phyloP scores from a whole-genome alignment of 1,140 invertebrate species.

The Agrypnia vestita region DNA sequence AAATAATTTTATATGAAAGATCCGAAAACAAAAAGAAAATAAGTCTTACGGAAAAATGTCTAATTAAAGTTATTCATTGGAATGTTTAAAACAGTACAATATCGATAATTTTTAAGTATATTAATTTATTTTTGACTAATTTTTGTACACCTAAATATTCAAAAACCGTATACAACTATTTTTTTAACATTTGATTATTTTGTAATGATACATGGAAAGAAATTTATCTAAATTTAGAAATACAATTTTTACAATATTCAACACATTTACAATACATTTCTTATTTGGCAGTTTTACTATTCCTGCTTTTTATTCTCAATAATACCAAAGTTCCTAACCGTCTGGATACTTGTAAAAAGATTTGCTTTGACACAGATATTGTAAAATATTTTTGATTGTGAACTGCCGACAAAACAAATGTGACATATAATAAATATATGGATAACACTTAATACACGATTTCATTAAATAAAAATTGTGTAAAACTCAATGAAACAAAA shows the following conservation, averaged over 20 bases:
- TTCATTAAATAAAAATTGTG: too few relatives aligned
- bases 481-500: too few relatives aligned
- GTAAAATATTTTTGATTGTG: too few relatives aligned
- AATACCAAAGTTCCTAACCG: constrained; percentile 43
- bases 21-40: constrained; percentile 15
- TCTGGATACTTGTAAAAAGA: constrained; percentile 29
- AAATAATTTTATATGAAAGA: too few relatives aligned
- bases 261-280: constrained; percentile 54
- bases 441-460: too few relatives aligned
- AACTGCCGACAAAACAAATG: too few relatives aligned
- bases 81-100: constrained; percentile 33
- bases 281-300: constrained; percentile 33
- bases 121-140: constrained; percentile 41
- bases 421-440: too few relatives aligned
- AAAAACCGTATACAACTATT: constrained; percentile 61
- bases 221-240: constrained; percentile 52
- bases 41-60: constrained; percentile 6
- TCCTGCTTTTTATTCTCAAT: constrained; percentile 40
- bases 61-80: constrained; percentile 16
- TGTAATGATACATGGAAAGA: constrained; percentile 47
- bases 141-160: constrained; percentile 61
- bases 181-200: constrained; percentile 51
- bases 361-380: too few relatives aligned
- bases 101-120: constrained; percentile 30
- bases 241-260: constrained; percentile 54